Percentiles rank a stretch among this genome's conserved stretches.
Conservation (phyloP, 2,888 invertebrate genomes). For the Nineta flava region DNA sequence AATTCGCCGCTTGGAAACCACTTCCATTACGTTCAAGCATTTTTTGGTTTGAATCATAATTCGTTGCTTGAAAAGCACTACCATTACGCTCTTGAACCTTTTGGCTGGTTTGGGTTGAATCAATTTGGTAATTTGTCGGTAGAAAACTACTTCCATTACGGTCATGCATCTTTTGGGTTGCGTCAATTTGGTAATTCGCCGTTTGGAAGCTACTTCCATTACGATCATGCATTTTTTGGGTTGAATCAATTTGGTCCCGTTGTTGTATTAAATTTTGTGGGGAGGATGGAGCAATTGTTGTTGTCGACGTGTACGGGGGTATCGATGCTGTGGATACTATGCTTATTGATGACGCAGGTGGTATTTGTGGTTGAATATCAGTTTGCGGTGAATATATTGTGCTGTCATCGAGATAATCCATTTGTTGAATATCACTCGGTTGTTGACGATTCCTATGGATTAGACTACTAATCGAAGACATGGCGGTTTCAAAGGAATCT, state of each 20-base stretch:
- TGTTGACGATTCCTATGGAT: constrained; percentile 23
- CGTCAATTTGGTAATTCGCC: constrained; percentile 7
- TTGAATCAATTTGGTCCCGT: constrained; percentile 21
- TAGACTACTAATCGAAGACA: constrained; percentile 29
- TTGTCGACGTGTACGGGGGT: constrained; percentile 20
- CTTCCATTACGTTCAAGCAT: constrained; percentile 10
- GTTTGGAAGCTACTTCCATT: constrained; percentile 7
- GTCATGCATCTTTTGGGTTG: no score
- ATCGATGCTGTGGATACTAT: constrained; percentile 12
- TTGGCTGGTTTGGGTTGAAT: no score
- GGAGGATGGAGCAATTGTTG: constrained; percentile 9
- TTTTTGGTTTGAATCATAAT: constrained; percentile 10
- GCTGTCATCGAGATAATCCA: not conserved
- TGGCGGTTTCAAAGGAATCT: constrained; percentile 37
- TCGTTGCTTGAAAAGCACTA: no score
- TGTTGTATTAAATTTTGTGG: constrained; percentile 12
- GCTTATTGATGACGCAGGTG: not conserved
- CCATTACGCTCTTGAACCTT: no score
- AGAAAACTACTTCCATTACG: no score
- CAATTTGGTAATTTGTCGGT: no score
- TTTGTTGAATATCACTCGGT: constrained; percentile 13
- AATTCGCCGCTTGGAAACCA: constrained; percentile 8
- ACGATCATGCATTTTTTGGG: constrained; percentile 9
- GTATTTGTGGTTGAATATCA: no score
- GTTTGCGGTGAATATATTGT: no score